phyloP scores from a whole-genome alignment of 2,113 vertebrate species.

The Aptenodytes patagonicus region DNA sequence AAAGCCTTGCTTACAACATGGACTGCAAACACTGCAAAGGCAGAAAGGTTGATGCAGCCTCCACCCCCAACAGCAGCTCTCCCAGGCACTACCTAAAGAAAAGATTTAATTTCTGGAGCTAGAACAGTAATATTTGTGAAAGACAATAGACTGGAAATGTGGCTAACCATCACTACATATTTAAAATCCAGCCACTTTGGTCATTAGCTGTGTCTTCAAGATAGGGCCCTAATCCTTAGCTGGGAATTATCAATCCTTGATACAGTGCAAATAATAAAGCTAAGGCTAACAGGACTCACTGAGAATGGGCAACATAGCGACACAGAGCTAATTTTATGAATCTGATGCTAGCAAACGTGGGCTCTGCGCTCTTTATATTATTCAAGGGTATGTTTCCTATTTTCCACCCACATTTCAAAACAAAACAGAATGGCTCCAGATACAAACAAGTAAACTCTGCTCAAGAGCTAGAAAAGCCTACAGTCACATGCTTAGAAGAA shows the following conservation, averaged over 20 bases:
- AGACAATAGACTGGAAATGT: too few species aligned
- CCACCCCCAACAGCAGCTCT: background rate
- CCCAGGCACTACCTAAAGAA: background rate
- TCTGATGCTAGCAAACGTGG: background rate
- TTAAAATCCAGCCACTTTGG: background rate
- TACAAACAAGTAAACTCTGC: background rate
- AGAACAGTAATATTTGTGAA: background rate
- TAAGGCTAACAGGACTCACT: background rate
- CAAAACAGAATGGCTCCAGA: background rate
- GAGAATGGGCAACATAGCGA: fast-evolving
- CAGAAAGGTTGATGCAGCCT: background rate
- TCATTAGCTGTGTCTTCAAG: background rate
- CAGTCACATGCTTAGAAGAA: background rate
- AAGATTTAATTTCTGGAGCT: background rate
- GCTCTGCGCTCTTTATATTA: background rate
- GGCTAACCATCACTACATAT: fast-evolving
- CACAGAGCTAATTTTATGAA: background rate
- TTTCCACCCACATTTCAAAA: background rate
- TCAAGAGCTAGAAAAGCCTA: background rate
- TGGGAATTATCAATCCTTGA: background rate
- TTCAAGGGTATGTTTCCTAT: background rate
- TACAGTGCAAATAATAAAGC: background rate
- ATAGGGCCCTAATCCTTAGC: background rate
- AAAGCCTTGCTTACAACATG: background rate
- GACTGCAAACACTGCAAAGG: background rate